Evolutionary conservation across 2,797 vertebrate genomes (phyloP).

Genomic region (Rhinella marina): DNA sequence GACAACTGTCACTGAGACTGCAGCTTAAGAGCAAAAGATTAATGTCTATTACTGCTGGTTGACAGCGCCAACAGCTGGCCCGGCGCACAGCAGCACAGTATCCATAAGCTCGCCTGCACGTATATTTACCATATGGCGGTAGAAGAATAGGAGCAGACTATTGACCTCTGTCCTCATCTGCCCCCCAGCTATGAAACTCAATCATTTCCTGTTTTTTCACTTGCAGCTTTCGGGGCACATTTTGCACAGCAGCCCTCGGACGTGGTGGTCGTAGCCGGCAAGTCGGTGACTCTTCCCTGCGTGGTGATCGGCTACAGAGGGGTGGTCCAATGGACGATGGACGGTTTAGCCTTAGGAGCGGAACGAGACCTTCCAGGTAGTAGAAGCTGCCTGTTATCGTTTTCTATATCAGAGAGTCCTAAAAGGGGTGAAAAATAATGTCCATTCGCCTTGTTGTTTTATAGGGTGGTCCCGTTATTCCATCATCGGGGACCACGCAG

Average conservation of each 20-base stretch:
- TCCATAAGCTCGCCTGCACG: neutral
- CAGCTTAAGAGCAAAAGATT: neutral
- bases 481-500: constrained; percentile 82
- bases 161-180: neutral
- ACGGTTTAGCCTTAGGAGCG: constrained; percentile 87
- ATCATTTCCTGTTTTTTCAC: neutral
- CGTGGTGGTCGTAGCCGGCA: constrained; percentile 82
- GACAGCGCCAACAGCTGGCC: neutral
- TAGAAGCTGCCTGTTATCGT: neutral
- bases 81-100: neutral
- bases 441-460: neutral
- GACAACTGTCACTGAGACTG: neutral
- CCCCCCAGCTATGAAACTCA: constrained; percentile 23
- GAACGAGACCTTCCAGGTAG: constrained; percentile 89
- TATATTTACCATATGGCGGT: constrained; percentile 23
- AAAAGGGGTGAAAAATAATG: neutral
- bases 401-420: neutral
- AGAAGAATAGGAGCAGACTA: neutral
- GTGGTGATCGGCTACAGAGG: constrained; percentile 83
- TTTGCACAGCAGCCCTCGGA: constrained; percentile 90
- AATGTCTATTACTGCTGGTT: neutral
- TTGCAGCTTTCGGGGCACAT: constrained; percentile 79
- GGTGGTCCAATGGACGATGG: constrained; percentile 93
- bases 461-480: constrained; percentile 90
- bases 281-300: constrained; percentile 83